Base-by-base conservation (phyloP, 2,888 invertebrate species). In the Hypselothyrea guttata region DNA sequence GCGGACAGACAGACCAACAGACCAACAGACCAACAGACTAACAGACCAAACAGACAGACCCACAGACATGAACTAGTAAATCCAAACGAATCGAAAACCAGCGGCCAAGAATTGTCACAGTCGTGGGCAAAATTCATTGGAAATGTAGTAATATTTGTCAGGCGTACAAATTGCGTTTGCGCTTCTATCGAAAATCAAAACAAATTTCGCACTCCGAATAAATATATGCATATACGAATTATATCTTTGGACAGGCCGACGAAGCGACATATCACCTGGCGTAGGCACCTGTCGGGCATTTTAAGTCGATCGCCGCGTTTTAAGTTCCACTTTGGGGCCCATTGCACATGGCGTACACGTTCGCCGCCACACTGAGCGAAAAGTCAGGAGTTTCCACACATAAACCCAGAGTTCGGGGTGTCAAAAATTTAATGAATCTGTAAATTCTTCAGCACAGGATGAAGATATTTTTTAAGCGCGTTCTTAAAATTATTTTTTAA, bases 211-310 rank as follows among this genome's bases (percentile, higher is more conserved):
- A 75, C 72, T 60, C 56, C 45, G 58, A 65, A 40, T 9, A 9
- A 30, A 16, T 3, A 35, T 13, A 22, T 12, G 18, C 18, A 16
- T 16, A 38, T 16, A 9, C 18, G 18, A n/a, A 38, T 22, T 22
- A 38, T 16, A 56, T 52, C 27, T 55, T 60, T 51, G 38, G 53
- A 52, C 58, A 62, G 33, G 53, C 46, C 56, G 44, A 51, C 56
- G 22, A 45, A 41, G 51, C 22, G 58, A 45, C 62, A 45, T 38
- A 55, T 57, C 44, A 46, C 11, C 46, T 40, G 38, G 62, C 63
- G 71, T 81, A 57, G 69, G 75, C 73, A 82, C 84, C 84, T 81
- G 82, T 71, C 59, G 56, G 58, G 81, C 82, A 84, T 82, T 76
- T 76, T 61, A 86, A 81, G 60, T 71, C 37, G 64, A 7, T 61